Evolutionary conservation across 2,888 invertebrate genomes (phyloP).

Genomic region (Acleris emargana): DNA sequence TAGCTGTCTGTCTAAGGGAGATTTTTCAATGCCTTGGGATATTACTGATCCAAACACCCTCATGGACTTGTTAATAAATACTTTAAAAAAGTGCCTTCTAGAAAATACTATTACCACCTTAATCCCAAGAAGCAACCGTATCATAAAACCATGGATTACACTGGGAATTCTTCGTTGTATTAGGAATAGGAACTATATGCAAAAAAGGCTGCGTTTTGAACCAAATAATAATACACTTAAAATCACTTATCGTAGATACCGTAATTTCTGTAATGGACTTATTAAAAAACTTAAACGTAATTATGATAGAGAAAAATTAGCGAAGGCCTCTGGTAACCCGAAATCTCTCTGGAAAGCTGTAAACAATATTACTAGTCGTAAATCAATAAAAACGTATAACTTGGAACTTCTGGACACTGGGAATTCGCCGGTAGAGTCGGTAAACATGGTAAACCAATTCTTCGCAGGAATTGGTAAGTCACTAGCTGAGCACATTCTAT

Average conservation of each 20-base stretch:
- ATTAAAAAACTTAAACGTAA: neutral
- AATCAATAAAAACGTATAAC: neutral
- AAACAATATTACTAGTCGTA: slow-evolving; percentile 1
- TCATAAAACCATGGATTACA: slow-evolving; percentile 5
- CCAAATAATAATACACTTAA: neutral
- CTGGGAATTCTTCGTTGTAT: neutral
- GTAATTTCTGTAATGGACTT: neutral
- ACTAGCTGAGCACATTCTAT: neutral
- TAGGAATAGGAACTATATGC: slow-evolving; percentile 3
- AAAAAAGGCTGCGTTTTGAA: neutral
- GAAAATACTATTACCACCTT: slow-evolving; percentile 4
- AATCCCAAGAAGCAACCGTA: neutral
- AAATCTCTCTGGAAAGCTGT: neutral
- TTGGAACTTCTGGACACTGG: neutral
- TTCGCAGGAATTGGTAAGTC: slow-evolving; percentile 1
- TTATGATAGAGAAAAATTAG: slow-evolving; percentile 8
- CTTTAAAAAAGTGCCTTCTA: neutral
- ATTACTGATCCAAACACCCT: neutral
- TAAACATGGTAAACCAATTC: neutral
- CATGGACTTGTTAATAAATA: neutral
- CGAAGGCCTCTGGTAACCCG: neutral
- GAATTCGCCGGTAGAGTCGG: neutral
- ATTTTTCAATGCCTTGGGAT: neutral
- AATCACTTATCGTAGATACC: neutral
- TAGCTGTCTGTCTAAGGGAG: neutral